These are phyloP conservation scores for Hemaris fuciformis DNA, from an alignment of 2,888 invertebrate species.

Conservation along the genomic window DNA sequence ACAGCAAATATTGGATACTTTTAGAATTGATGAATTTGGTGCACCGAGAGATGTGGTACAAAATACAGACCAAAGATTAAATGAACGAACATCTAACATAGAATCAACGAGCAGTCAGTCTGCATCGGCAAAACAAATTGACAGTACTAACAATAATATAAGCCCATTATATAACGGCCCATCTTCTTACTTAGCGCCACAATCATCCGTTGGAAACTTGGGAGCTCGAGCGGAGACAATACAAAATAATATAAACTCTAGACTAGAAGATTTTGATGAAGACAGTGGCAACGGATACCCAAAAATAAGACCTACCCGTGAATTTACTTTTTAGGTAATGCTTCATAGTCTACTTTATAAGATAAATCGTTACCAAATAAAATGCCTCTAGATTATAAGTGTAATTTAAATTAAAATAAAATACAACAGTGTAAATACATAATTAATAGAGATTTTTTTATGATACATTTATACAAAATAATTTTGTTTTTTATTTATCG, in stretches of 20 bases:
- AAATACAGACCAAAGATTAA: slow-evolving; percentile 35
- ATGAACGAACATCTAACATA: slow-evolving; percentile 46
- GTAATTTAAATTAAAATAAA: background rate
- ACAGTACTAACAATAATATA: slow-evolving; percentile 32
- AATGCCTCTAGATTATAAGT: background rate
- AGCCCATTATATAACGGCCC: slow-evolving; percentile 61
- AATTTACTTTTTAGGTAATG: slow-evolving; percentile 44
- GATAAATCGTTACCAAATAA: background rate
- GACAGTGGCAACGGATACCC: slow-evolving; percentile 53
- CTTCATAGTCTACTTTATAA: background rate
- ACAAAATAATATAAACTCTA: slow-evolving; percentile 47
- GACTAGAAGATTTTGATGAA: slow-evolving; percentile 61
- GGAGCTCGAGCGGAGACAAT: slow-evolving; percentile 33
- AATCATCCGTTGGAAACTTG: slow-evolving; percentile 64
- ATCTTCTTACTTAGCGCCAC: slow-evolving; percentile 72
- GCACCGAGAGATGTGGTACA: slow-evolving; percentile 43
- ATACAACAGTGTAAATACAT: background rate
- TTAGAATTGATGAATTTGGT: slow-evolving; percentile 59
- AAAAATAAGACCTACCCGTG: slow-evolving; percentile 49
- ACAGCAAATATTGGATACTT: slow-evolving; percentile 54
- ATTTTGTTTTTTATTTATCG: background rate
- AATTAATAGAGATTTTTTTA: background rate
- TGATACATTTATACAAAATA: background rate
- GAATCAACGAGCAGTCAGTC: slow-evolving; percentile 56
- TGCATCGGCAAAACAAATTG: slow-evolving; percentile 36